A percentile compares a stretch with the other conserved stretches of the same genome.
Conservation (phyloP, 2,888 invertebrate species). For the Lacanobia oleracea region DNA sequence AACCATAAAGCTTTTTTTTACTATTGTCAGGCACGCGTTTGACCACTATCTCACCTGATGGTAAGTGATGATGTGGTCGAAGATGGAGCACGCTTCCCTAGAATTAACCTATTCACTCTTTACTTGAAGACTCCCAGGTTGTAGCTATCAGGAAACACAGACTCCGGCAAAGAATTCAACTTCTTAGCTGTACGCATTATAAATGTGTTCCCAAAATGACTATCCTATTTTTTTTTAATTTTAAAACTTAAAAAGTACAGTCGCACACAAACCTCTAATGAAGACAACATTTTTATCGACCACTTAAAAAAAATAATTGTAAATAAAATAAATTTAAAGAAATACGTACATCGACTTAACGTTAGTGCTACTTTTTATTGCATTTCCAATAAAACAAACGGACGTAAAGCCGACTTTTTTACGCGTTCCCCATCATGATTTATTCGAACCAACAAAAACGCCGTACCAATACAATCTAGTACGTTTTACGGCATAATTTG, state of each 20-base stretch:
- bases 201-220: no score
- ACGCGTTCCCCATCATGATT: constrained; percentile 65
- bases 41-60: no score
- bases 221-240: neutral
- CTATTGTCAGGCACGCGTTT: no score
- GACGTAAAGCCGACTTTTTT: constrained; percentile 63
- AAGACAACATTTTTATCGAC: constrained; percentile 37
- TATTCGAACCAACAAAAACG: constrained; percentile 61
- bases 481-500: constrained; percentile 64
- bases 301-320: constrained; percentile 40
- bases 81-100: no score
- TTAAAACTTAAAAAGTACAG: neutral
- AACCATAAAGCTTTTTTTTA: no score
- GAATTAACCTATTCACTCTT: no score
- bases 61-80: no score
- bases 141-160: no score
- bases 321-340: constrained; percentile 58
- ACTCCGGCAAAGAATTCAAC: no score
- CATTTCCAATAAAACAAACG: constrained; percentile 63
- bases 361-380: constrained; percentile 59
- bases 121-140: no score
- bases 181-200: no score
- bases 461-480: constrained; percentile 56
- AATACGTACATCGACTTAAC: constrained; percentile 59
- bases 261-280: constrained; percentile 35